Conservation (phyloP, 1,140 invertebrate species). For the Drosophila lacertosa region DNA sequence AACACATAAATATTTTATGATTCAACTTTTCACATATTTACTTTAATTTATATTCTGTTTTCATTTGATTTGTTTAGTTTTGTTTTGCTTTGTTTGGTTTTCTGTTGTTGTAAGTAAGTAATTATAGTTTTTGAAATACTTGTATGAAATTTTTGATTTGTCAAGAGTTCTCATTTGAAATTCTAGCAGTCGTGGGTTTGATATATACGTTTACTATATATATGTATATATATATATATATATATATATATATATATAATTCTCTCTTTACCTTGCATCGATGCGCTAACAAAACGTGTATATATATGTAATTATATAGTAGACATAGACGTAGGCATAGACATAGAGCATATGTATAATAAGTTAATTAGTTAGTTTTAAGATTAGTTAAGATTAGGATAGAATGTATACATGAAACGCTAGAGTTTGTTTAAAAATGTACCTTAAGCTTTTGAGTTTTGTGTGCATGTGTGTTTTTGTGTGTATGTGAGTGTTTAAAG, state of each 20-base stretch:
- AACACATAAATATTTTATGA: constrained; percentile 39
- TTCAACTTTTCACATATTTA: constrained; percentile 44
- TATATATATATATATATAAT: constrained; percentile 40
- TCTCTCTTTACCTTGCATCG: constrained; percentile 66
- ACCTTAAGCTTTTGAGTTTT: constrained; percentile 55
- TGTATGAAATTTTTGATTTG: constrained; percentile 75
- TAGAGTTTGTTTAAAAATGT: constrained; percentile 66
- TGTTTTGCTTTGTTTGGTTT: constrained; percentile 26
- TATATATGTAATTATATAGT: constrained; percentile 54
- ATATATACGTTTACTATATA: constrained; percentile 45
- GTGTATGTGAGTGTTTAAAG: constrained; percentile 25
- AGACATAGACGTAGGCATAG: constrained; percentile 65
- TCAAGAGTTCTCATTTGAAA: constrained; percentile 81
- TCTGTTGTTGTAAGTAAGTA: constrained; percentile 35
- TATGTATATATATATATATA: constrained; percentile 33
- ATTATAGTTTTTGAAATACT: constrained; percentile 52
- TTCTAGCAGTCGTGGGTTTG: constrained; percentile 80
- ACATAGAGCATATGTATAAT: constrained; percentile 69
- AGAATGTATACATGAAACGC: constrained; percentile 76
- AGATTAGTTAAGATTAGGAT: constrained; percentile 50
- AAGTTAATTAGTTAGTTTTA: constrained; percentile 49
- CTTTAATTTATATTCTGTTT: constrained; percentile 14
- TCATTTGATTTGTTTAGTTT: constrained; percentile 13
- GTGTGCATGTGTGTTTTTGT: constrained; percentile 48
- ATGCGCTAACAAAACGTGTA: constrained; percentile 78